These are phyloP conservation scores for Glaucomys volans DNA, from an alignment of 2,113 vertebrate genomes.

Conservation along the genomic window DNA sequence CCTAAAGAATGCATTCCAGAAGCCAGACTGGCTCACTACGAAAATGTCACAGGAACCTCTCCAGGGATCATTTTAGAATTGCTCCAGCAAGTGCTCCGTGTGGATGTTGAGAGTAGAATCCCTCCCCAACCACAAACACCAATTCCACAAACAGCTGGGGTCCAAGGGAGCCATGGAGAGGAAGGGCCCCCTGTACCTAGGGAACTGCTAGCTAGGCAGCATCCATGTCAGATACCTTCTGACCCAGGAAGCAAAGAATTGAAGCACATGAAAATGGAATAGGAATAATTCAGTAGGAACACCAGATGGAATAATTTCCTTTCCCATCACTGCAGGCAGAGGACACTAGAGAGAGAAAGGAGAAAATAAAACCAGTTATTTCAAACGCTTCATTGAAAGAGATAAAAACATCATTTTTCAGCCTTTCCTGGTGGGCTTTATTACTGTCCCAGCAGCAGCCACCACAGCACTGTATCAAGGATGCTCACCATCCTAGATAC, in stretches of 20 bases:
- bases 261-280: neutral
- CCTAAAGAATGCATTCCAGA: neutral
- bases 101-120: neutral
- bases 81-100: neutral
- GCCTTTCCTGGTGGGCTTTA: neutral
- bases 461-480: neutral
- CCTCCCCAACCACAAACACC: neutral
- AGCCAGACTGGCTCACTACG: neutral
- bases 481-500: neutral
- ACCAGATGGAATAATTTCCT: constrained; percentile 14
- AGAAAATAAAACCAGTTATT: constrained; percentile 46
- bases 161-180: neutral
- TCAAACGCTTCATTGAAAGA: constrained; percentile 53
- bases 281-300: neutral
- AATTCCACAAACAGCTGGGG: neutral
- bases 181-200: neutral
- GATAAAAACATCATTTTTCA: neutral
- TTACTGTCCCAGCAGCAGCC: neutral
- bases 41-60: neutral
- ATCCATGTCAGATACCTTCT: neutral
- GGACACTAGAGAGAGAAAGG: constrained; percentile 16
- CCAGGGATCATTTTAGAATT: neutral
- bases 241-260: neutral
- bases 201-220: neutral
- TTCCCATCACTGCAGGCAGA: neutral